These are phyloP conservation scores for Syrmaticus mikado DNA, from an alignment of 2,113 vertebrate genomes.

Conservation along the genomic window DNA sequence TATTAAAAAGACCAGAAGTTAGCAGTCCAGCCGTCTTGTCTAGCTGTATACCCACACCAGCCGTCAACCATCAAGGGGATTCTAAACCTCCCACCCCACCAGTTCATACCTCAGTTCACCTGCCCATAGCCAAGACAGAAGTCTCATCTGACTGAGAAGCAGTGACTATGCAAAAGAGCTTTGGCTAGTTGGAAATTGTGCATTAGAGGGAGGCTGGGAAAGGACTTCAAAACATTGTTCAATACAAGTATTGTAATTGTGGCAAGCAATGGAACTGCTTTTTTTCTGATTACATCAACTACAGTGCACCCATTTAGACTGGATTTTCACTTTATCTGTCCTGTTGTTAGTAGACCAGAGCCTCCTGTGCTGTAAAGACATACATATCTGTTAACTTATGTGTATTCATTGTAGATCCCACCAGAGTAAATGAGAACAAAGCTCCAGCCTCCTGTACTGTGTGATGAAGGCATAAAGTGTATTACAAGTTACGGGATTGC, in stretches of 20 bases:
- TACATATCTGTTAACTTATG: neutral
- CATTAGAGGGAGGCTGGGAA: neutral
- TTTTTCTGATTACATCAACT: neutral
- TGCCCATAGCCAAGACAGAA: neutral
- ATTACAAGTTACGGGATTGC: neutral
- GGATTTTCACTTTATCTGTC: neutral
- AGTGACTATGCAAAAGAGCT: neutral
- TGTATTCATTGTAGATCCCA: neutral
- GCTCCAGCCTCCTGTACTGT: neutral
- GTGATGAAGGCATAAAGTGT: neutral
- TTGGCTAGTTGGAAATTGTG: neutral
- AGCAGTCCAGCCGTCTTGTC: neutral
- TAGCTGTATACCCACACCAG: neutral
- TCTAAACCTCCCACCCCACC: neutral
- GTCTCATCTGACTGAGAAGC: neutral
- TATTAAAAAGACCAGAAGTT: neutral
- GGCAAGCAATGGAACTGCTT: neutral
- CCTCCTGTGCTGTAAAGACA: neutral
- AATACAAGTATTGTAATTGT: neutral
- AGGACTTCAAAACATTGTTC: neutral
- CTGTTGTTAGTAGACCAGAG: neutral
- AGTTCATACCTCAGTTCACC: neutral
- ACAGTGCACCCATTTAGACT: neutral
- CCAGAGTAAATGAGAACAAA: neutral
- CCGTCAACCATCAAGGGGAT: neutral